Base-by-base conservation (phyloP, 1,140 invertebrate species). In the Ylistrum balloti region DNA sequence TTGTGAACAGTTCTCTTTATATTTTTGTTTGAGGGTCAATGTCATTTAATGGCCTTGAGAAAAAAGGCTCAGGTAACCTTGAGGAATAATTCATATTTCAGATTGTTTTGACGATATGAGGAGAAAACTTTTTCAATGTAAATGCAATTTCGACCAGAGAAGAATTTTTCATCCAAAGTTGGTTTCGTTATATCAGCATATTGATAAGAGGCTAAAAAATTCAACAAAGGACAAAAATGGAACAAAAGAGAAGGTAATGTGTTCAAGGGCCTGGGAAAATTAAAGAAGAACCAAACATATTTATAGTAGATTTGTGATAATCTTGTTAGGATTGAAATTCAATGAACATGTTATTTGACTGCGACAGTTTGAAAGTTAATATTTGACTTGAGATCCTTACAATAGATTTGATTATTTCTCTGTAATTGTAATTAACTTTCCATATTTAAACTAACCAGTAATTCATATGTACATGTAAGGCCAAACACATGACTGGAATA, bases 81-180 rank as follows among this genome's bases (percentile, higher is more conserved):
- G 34, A 34, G 34, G n/a, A 1, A 38, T 10, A 28, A 88, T 74
- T 74, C n/a, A 74, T 74, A 28, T 17, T 74, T 48, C 17, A 89
- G 88, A 33, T 45, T 38, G 88, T 5, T 35, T 90, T 32, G 89
- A 90, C 35, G 48, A 85, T 9, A 88, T 90, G 28, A 87, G 86
- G 87, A 86, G 41, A 88, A 35, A 88, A 13, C 33, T 90, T n/a
- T 88, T 88, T 33, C 32, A 90, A 33, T 15, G 74, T 5, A 87
- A 86, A 33, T 88, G 86, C 87, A 33, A 85, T 85, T 90, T 90
- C 13, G 33, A 90, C 48, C 89, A 90, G 34, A 88, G 85, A 33
- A 90, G 86, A 28, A 38, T 88, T 22, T 41, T 86, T 88, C 89
- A 90, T 90, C 89, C 89, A 38, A 90, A 90, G 33, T 11, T 90